Conservation (phyloP, 2,797 vertebrate genomes). For the Pempheris klunzingeri region DNA sequence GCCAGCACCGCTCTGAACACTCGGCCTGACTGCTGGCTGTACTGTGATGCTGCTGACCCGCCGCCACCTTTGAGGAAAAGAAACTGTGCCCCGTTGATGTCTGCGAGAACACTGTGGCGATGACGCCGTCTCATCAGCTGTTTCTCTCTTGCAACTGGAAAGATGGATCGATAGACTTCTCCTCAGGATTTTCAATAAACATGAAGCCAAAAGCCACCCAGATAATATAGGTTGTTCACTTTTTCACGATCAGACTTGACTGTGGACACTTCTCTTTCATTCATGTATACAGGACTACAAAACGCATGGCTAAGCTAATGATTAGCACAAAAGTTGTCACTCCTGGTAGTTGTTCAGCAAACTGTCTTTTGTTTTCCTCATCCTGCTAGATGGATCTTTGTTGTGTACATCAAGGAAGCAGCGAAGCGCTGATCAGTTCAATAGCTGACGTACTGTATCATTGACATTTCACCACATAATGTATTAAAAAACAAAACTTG, state of each 20-base stretch:
- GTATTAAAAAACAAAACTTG: constrained; percentile 46
- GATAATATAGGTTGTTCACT: constrained; percentile 61
- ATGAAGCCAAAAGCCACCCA: constrained; percentile 78
- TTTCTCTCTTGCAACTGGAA: constrained; percentile 72
- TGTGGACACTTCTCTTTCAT: constrained; percentile 55
- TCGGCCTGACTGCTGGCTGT: constrained; percentile 26
- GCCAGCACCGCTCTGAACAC: constrained; percentile 8
- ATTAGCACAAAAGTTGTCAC: constrained; percentile 69
- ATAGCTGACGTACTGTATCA: constrained; percentile 47
- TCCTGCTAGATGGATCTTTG: constrained; percentile 38
- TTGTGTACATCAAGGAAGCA: constrained; percentile 23
- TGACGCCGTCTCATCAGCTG: constrained; percentile 34
- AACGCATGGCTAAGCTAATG: constrained; percentile 71
- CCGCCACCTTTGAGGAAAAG: constrained; percentile 46
- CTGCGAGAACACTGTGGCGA: constrained; percentile 37
- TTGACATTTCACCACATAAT: constrained; percentile 63
- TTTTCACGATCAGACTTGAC: constrained; percentile 61
- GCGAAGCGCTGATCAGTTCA: constrained; percentile 15
- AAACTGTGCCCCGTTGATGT: constrained; percentile 43
- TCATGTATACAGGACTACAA: constrained; percentile 60
- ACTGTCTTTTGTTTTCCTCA: constrained; percentile 38
- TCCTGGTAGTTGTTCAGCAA: constrained; percentile 42
- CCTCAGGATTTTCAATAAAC: constrained; percentile 81
- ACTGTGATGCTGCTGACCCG: constrained; percentile 56
- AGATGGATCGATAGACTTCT: constrained; percentile 60